Conservation (phyloP, 2,888 invertebrate species). For the Drosophila lacicola region DNA sequence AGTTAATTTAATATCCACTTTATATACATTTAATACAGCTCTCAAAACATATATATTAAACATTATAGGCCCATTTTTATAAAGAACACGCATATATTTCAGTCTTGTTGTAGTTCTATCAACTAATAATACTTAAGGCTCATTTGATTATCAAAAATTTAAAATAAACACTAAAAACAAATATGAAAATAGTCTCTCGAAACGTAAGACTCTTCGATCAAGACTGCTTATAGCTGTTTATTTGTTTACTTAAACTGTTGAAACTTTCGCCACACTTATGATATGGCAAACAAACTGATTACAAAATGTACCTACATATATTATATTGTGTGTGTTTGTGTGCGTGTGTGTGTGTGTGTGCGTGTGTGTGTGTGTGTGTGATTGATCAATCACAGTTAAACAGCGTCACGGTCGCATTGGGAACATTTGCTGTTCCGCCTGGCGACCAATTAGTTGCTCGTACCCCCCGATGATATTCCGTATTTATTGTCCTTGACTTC, state of each 20-base stretch:
- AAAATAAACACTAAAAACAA: slow-evolving; percentile 1
- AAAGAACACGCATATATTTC: too few relatives aligned
- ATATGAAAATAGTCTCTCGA: slow-evolving; percentile 3
- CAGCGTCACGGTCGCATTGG: slow-evolving; percentile 29
- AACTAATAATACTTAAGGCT: not conserved
- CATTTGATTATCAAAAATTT: not conserved
- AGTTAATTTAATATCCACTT: too few relatives aligned
- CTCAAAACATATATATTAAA: too few relatives aligned
- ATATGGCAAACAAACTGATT: slow-evolving; percentile 52
- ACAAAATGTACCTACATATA: slow-evolving; percentile 18
- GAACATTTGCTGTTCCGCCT: slow-evolving; percentile 36
- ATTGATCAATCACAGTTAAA: slow-evolving; percentile 53
- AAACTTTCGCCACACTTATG: slow-evolving; percentile 51
- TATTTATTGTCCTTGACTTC: slow-evolving; percentile 41
- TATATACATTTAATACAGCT: too few relatives aligned
- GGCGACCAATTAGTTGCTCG: slow-evolving; percentile 39
- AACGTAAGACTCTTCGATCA: slow-evolving; percentile 34
- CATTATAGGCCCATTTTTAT: too few relatives aligned
- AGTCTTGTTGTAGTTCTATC: not conserved
- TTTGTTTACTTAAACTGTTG: slow-evolving; percentile 26
- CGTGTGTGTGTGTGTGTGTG: slow-evolving; percentile 28
- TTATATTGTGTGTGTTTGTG: not conserved
- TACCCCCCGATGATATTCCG: slow-evolving; percentile 24
- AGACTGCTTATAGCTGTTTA: slow-evolving; percentile 16
- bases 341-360: slow-evolving; percentile 2